A percentile compares a stretch with the other conserved stretches of the same genome.
These are phyloP conservation scores for Mythimna impura DNA, from an alignment of 2,888 invertebrate genomes.

Conservation along the genomic window DNA sequence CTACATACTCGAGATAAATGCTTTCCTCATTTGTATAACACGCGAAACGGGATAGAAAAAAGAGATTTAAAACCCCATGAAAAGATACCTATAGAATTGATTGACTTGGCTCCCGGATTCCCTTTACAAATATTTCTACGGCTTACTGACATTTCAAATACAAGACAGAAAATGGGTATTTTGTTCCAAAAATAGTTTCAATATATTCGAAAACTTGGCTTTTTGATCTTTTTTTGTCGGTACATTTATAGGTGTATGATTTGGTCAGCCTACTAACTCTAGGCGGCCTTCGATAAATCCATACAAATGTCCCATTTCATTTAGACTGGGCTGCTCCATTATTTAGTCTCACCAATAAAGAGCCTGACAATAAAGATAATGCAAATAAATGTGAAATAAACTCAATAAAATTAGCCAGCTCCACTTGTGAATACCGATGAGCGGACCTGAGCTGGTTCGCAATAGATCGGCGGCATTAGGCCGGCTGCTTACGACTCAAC, in stretches of 20 bases:
- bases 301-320: constrained; percentile 21
- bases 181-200: constrained; percentile 6
- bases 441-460: constrained; percentile 37
- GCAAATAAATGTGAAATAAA: constrained; percentile 58
- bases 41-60: not conserved
- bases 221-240: constrained; percentile 7
- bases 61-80: not conserved
- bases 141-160: not conserved
- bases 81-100: not conserved
- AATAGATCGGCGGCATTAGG: constrained; percentile 30
- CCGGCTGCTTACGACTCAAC: constrained; percentile 40
- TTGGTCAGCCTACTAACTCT: not conserved
- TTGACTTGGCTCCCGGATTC: not conserved
- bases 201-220: constrained; percentile 1
- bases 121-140: not conserved
- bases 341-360: constrained; percentile 23
- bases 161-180: not conserved
- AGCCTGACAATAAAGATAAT: constrained; percentile 58
- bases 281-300: constrained; percentile 3
- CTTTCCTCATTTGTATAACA: not conserved
- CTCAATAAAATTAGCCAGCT: constrained; percentile 55
- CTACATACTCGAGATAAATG: not conserved
- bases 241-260: not conserved
- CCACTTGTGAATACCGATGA: constrained; percentile 49
- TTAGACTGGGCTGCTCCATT: constrained; percentile 12